Evolutionary conservation across 2,113 vertebrate genomes (phyloP), one percentile per base, ranked within the genome.

Genomic region (Scalopus aquaticus): DNA sequence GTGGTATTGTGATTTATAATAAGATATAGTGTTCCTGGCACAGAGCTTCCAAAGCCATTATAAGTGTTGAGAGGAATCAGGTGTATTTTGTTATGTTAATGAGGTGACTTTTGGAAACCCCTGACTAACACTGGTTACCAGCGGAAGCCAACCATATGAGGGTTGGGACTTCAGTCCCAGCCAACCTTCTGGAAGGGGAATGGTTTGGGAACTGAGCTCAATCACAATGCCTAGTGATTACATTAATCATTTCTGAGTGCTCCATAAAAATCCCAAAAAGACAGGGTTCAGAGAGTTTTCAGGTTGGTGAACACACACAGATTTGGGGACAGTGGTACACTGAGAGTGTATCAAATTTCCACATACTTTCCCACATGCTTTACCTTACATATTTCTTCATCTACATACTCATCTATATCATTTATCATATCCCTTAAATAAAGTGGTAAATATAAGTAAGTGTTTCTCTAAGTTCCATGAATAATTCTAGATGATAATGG

Each of bases 11-110:
- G 32, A 62, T 87, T 54, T 87, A 64, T n/a, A 87, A n/a, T 69
- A 32, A 93, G 67, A 93, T 65, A 30, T 73, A 74, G 35, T 42
- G 44, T 67, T 88, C 26, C 37, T 74, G 77, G 46, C 37, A 58
- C 32, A 74, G 37, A 82, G 24, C 24, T 81, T 67, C 37, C 56
- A 74, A 58, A 81, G 51, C 9, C 17, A 56, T 32, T 76, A 35
- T 67, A 65, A 82, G 13, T 32, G 30, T 74, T 58, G 58, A 82
- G n/a, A 77, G 9, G 20, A 62, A 90, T 82, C 22, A 35, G 19
- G 16, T 51, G n/a, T 17, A 54, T 84, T 83, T 60, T 78, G 51
- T 32, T 90, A 83, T 51, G 70, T 51, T 88, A 88, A 93, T 74
- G 56, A 81, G 30, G n/a, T 54, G 30, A 44, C 9, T n/a, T 90